Evolutionary conservation across 2,113 vertebrate species (phyloP), one percentile per base, ranked within the genome.

Genomic region (Apodemus sylvaticus): DNA sequence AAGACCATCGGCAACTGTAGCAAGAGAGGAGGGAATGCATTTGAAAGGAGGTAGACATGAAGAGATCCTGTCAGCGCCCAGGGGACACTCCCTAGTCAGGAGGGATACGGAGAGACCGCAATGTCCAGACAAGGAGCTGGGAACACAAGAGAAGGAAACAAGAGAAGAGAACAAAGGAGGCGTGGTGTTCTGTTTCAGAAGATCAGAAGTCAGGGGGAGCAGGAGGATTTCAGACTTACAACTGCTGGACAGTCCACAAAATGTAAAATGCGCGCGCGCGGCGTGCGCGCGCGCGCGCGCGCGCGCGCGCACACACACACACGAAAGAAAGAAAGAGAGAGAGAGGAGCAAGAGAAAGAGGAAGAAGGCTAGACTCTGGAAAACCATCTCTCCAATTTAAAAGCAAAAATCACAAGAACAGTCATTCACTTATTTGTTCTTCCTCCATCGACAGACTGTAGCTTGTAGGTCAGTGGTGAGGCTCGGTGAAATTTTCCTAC

Each of bases 61-160:
- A 5, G 7, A 60, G 92, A 7, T 34, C 34, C 10, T 1, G 22
- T 11, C 1, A 7, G 16, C 68, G 14, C 3, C 39, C 53, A 42
- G 77, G 31, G 48, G 29, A 17, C 5, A n/a, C 39, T 8, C 39
- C 1, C 0, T 9, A 24, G 81, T 29, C 36, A 39, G 39, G 36
- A 39, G 42, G 12, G 68, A 3, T 13, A 17, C 5, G 0, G 13
- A 36, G 34, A 31, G 64, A 39, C 0, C 68, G 26, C 34, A 7
- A 0, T 0, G 1, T 62, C 8, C 71, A 42, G 6, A 5, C 0
- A 3, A 31, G 36, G 42, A 29, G 39, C 58, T 0, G 0, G 78
- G 17, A 8, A 19, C 24, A 19, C n/a, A n/a, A n/a, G n/a, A n/a
- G n/a, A n/a, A n/a, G n/a, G 64, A 14, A 1, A 31, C 24, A 14